Evolutionary conservation across 2,797 vertebrate species (phyloP).

Genomic region (Dicrostonyx torquatus): DNA sequence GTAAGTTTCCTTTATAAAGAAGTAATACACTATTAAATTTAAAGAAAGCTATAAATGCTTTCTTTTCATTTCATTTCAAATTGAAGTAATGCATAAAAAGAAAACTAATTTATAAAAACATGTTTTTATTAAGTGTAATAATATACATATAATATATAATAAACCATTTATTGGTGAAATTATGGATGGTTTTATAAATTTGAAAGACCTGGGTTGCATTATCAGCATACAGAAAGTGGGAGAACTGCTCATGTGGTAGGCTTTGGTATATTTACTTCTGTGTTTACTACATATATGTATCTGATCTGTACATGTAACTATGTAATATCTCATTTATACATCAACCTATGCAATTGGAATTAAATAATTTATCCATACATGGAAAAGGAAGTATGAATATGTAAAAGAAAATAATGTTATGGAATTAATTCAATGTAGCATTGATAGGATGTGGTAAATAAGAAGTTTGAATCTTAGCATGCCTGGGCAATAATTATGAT

Average conservation of each 20-base stretch:
- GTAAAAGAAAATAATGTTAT: conserved; percentile 3
- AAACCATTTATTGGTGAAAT: conserved; percentile 35
- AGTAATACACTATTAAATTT: conserved; percentile 36
- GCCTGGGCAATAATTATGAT: neutral
- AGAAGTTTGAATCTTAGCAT: conserved; percentile 23
- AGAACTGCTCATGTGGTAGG: neutral
- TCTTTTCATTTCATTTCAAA: conserved; percentile 47
- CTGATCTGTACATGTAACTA: neutral
- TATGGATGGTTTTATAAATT: conserved; percentile 47
- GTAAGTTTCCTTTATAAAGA: conserved; percentile 56
- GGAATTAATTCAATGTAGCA: conserved; percentile 24
- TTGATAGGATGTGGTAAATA: conserved; percentile 13
- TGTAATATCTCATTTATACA: neutral
- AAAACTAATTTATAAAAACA: conserved; percentile 45
- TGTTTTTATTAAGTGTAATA: conserved; percentile 41
- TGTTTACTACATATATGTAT: neutral
- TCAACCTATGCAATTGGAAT: neutral
- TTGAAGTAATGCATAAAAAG: neutral
- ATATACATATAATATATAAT: conserved; percentile 11
- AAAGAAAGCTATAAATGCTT: conserved; percentile 34
- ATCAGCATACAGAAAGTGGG: neutral
- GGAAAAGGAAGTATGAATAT: neutral
- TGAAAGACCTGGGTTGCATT: neutral
- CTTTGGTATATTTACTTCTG: neutral
- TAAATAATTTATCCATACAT: conserved; percentile 14